Evolutionary conservation across 2,797 vertebrate genomes (phyloP).

Genomic region (Tapirus indicus): DNA sequence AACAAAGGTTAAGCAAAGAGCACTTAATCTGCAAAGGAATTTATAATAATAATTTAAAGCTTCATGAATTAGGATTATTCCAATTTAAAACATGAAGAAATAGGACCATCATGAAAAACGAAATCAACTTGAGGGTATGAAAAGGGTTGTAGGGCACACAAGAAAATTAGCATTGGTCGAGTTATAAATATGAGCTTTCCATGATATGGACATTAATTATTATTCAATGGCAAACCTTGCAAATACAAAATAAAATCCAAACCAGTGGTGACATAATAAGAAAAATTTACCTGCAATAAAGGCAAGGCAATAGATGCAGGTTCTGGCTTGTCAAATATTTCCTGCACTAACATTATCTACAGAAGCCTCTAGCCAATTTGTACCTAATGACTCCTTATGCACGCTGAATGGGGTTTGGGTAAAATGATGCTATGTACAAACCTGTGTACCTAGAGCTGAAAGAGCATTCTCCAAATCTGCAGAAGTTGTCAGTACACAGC

Average conservation of each 20-base stretch:
- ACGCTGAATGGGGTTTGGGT: not conserved
- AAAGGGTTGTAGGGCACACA: constrained; percentile 69
- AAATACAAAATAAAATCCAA: constrained; percentile 86
- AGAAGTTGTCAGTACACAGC: not conserved
- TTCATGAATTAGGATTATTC: constrained; percentile 66
- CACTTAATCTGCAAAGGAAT: constrained; percentile 45
- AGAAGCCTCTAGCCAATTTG: not conserved
- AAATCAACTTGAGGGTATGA: constrained; percentile 71
- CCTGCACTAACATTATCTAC: not conserved
- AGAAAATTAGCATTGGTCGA: constrained; percentile 79
- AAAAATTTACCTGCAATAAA: constrained; percentile 90
- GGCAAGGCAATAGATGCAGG: constrained; percentile 45
- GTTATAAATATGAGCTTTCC: constrained; percentile 82
- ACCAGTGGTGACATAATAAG: constrained; percentile 80
- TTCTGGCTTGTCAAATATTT: not conserved
- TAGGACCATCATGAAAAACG: constrained; percentile 71
- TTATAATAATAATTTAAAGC: constrained; percentile 72
- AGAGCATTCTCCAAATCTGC: not conserved
- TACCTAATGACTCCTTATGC: not conserved
- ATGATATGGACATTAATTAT: constrained; percentile 83
- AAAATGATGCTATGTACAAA: not conserved
- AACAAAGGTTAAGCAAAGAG: constrained; percentile 72
- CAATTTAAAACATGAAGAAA: constrained; percentile 79
- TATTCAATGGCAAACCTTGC: constrained; percentile 85
- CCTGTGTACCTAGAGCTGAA: not conserved